Base-by-base conservation (phyloP, 37 sponge, comb jelly and placozoan genomes). In the Ephydatia muelleri region DNA sequence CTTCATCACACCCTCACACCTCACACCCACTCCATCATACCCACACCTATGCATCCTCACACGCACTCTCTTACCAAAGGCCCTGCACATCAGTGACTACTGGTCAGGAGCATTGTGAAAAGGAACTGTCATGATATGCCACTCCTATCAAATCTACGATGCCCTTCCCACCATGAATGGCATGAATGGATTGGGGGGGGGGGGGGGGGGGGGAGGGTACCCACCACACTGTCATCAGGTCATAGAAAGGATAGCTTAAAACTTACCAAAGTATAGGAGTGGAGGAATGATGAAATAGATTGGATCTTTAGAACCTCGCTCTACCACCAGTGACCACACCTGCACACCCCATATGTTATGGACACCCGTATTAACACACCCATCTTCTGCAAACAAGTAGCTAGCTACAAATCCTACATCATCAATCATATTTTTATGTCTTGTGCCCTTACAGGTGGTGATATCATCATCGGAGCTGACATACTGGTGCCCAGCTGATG, bases 371-470 rank as follows among this genome's bases (percentile, higher is more conserved):
- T 31, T 30, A 3, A 8, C 28, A 31, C 70, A 69, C 70, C 30
- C 30, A 30, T 31, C 70, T 69, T 69, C 70, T 31, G 28, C 70
- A 69, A 69, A 69, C 70, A 69, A 69, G 28, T 27, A 31, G 70
- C 30, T 27, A 30, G 70, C n/a, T n/a, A n/a, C n/a, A n/a, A n/a
- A n/a, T n/a, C n/a, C n/a, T n/a, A n/a, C n/a, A n/a, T n/a, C n/a
- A n/a, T n/a, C n/a, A n/a, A n/a, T n/a, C n/a, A n/a, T n/a, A n/a
- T n/a, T n/a, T n/a, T n/a, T n/a, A n/a, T n/a, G n/a, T n/a, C n/a
- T n/a, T n/a, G n/a, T n/a, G n/a, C n/a, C n/a, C n/a, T n/a, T n/a
- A n/a, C n/a, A n/a, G n/a, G n/a, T n/a, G n/a, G n/a, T n/a, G n/a
- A n/a, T n/a, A n/a, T n/a, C n/a, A n/a, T n/a, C n/a, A n/a, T n/a